Conservation (phyloP, 2,113 vertebrate genomes). For the Epinephelus fuscoguttatus region DNA sequence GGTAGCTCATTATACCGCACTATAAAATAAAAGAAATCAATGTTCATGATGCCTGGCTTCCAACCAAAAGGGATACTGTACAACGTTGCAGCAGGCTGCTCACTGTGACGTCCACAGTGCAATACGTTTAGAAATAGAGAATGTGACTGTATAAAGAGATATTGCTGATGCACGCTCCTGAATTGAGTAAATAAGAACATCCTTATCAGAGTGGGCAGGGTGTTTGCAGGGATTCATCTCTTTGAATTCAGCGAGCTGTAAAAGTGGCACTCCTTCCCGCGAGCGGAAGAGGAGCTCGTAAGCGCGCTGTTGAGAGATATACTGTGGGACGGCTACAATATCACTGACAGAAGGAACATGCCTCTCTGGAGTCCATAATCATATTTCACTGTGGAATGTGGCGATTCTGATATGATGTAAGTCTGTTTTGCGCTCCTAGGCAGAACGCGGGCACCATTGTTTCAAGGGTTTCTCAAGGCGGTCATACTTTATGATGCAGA, state of each 20-base stretch:
- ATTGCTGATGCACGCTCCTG: slow-evolving; percentile 34
- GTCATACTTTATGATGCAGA: slow-evolving; percentile 67
- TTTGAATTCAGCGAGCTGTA: slow-evolving; percentile 58
- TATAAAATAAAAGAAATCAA: slow-evolving; percentile 65
- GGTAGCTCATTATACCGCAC: slow-evolving; percentile 64
- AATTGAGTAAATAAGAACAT: slow-evolving; percentile 60
- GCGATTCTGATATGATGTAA: slow-evolving; percentile 66
- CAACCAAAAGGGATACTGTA: slow-evolving; percentile 30
- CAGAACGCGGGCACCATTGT: slow-evolving; percentile 59
- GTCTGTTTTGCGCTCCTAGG: slow-evolving; percentile 61
- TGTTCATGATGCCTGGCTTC: slow-evolving; percentile 59
- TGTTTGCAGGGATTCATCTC: slow-evolving; percentile 55
- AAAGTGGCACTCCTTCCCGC: slow-evolving; percentile 46
- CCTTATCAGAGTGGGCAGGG: slow-evolving; percentile 46
- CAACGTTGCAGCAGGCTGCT: slow-evolving; percentile 16
- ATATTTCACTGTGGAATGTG: slow-evolving; percentile 68
- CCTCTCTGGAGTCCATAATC: slow-evolving; percentile 60
- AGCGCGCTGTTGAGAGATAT: slow-evolving; percentile 48
- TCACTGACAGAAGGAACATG: slow-evolving; percentile 62
- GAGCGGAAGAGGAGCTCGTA: slow-evolving; percentile 29
- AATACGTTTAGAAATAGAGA: slow-evolving; percentile 56
- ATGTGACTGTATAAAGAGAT: slow-evolving; percentile 57
- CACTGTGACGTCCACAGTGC: slow-evolving; percentile 27
- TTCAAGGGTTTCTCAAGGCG: slow-evolving; percentile 59
- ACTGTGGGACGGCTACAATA: slow-evolving; percentile 56